Evolutionary conservation across 2,797 vertebrate genomes (phyloP).

Genomic region (Coccyzus lansbergi): DNA sequence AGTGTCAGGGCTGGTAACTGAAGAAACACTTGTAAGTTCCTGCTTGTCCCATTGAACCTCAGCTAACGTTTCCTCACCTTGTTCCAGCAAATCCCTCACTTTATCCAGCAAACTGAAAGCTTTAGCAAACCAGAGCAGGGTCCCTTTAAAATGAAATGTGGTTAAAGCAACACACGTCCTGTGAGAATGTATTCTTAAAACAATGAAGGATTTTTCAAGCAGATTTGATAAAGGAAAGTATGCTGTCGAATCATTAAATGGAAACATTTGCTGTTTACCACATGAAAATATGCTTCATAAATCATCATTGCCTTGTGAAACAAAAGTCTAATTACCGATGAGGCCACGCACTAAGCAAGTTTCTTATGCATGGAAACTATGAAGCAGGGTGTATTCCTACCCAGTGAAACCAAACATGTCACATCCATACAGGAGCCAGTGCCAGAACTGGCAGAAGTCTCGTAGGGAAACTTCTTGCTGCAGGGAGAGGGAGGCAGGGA

Average conservation of each 20-base stretch:
- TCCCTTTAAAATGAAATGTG: neutral
- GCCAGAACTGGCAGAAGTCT: neutral
- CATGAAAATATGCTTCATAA: constrained; percentile 35
- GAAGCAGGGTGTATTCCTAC: neutral
- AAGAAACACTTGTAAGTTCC: neutral
- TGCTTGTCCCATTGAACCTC: neutral
- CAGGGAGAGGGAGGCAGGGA: neutral
- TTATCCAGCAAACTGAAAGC: neutral
- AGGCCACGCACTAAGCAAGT: neutral
- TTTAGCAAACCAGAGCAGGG: neutral
- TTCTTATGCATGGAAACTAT: neutral
- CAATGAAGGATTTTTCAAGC: neutral
- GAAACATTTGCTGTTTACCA: constrained; percentile 22
- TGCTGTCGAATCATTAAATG: constrained; percentile 1
- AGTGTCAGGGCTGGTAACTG: neutral
- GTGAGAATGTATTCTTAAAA: constrained; percentile 2
- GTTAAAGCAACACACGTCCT: neutral
- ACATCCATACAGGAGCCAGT: neutral
- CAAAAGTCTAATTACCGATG: neutral
- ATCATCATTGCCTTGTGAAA: constrained; percentile 11
- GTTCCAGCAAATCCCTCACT: neutral
- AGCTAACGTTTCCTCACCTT: neutral
- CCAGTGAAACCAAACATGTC: neutral
- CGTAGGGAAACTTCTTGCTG: neutral
- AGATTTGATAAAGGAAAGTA: constrained; percentile 42